A percentile compares a stretch with the other conserved stretches of the same genome.
Evolutionary conservation across 2,888 invertebrate genomes (phyloP).

Genomic region (Caenorhabditis sp.): DNA sequence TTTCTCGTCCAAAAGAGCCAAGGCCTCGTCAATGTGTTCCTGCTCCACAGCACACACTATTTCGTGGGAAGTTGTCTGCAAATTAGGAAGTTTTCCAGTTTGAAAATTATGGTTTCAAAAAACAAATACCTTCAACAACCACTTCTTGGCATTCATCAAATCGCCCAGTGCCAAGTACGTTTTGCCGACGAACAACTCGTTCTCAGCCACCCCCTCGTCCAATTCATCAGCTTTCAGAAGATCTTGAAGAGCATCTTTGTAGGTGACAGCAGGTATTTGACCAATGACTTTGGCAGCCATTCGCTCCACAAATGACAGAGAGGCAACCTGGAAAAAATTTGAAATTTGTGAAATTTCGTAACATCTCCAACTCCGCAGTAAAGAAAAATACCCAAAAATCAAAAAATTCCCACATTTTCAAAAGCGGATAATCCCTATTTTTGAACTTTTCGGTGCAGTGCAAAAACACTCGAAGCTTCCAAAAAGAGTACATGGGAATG

Average conservation of each 20-base stretch:
- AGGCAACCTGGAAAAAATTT: constrained; percentile 52
- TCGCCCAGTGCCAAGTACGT: constrained; percentile 64
- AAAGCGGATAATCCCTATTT: neutral
- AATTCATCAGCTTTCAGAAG: constrained; percentile 51
- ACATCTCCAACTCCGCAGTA: no score
- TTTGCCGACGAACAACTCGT: constrained; percentile 70
- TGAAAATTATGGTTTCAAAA: no score
- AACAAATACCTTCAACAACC: constrained; percentile 49
- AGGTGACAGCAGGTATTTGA: constrained; percentile 51
- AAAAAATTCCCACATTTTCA: neutral
- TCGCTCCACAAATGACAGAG: constrained; percentile 56
- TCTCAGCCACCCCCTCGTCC: constrained; percentile 54
- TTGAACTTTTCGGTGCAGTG: neutral
- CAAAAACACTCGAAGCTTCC: neutral
- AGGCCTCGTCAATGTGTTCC: constrained; percentile 64
- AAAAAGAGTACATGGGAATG: constrained; percentile 20
- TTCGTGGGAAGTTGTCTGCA: constrained; percentile 37
- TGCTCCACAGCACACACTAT: constrained; percentile 51
- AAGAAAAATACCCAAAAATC: no score
- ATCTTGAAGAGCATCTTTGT: constrained; percentile 63
- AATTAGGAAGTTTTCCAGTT: neutral
- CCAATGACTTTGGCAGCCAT: constrained; percentile 59
- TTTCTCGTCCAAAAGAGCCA: constrained; percentile 47
- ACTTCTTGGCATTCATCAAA: constrained; percentile 58
- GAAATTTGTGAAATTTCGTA: neutral